Evolutionary conservation across 2,797 vertebrate genomes (phyloP).

Genomic region (Anguilla anguilla): DNA sequence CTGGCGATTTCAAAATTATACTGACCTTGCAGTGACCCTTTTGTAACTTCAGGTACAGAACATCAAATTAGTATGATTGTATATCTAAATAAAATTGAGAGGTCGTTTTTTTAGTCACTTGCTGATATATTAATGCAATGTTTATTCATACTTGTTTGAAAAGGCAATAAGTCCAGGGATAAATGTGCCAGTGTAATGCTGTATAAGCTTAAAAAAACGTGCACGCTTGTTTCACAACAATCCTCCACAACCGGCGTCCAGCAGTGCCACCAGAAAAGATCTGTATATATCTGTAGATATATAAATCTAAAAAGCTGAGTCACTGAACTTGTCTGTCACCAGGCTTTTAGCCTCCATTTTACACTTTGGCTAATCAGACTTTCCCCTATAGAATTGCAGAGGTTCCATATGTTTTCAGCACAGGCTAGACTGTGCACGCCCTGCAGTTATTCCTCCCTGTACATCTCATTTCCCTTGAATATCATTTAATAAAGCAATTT

Average conservation of each 20-base stretch:
- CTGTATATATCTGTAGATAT: neutral
- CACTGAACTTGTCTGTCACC: neutral
- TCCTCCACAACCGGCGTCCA: neutral
- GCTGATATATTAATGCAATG: neutral
- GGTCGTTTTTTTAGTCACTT: neutral
- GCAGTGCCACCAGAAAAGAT: neutral
- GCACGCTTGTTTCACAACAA: neutral
- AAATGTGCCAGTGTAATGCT: neutral
- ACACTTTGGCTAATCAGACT: neutral
- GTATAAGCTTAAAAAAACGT: neutral
- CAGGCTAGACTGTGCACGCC: neutral
- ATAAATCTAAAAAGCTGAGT: neutral
- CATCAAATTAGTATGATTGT: neutral
- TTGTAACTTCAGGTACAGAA: neutral
- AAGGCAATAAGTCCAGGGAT: neutral
- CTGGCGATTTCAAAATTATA: neutral
- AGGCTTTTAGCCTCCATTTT: conserved; percentile 6
- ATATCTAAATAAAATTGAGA: neutral
- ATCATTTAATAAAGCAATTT: conserved; percentile 8
- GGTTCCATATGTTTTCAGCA: neutral
- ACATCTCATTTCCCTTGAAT: conserved; percentile 3
- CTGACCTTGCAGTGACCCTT: neutral
- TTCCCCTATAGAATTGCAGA: neutral
- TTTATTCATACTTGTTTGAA: neutral
- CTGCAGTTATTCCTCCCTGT: neutral